phyloP scores from a whole-genome alignment of 2,113 vertebrate species.

The Perca fluviatilis region DNA sequence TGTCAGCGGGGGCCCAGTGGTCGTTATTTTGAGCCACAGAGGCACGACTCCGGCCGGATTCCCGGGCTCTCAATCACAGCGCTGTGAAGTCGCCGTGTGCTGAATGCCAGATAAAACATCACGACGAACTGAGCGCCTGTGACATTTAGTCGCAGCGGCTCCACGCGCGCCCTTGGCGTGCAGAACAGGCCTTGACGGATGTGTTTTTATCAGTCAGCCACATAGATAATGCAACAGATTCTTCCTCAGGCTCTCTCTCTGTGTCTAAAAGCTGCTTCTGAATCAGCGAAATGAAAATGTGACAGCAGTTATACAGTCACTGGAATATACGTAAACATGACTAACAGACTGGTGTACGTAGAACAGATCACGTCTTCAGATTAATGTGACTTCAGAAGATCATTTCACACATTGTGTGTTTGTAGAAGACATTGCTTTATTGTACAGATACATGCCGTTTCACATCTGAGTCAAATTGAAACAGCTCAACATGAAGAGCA shows the following conservation, averaged over 20 bases:
- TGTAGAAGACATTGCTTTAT: background rate
- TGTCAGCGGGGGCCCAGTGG: background rate
- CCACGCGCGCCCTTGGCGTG: background rate
- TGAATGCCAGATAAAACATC: conserved; percentile 34
- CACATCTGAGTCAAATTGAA: background rate
- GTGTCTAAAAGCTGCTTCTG: conserved; percentile 30
- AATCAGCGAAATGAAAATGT: background rate
- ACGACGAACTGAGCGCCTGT: background rate
- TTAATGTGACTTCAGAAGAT: background rate
- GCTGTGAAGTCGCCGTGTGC: background rate
- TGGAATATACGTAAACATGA: conserved; percentile 15
- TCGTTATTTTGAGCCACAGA: conserved; percentile 34
- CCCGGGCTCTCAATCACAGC: conserved; percentile 15
- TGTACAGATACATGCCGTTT: background rate
- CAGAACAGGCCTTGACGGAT: conserved; percentile 15
- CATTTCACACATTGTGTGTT: background rate
- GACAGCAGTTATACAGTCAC: background rate
- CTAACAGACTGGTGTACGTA: background rate
- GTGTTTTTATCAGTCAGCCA: conserved; percentile 10
- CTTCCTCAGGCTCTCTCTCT: conserved; percentile 16
- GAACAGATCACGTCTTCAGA: background rate
- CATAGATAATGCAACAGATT: conserved; percentile 36
- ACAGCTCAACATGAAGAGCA: too few species aligned
- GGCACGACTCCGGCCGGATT: background rate
- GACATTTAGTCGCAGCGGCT: conserved; percentile 27